Conservation (phyloP, 2,113 vertebrate genomes). For the Copsychus sechellarum region DNA sequence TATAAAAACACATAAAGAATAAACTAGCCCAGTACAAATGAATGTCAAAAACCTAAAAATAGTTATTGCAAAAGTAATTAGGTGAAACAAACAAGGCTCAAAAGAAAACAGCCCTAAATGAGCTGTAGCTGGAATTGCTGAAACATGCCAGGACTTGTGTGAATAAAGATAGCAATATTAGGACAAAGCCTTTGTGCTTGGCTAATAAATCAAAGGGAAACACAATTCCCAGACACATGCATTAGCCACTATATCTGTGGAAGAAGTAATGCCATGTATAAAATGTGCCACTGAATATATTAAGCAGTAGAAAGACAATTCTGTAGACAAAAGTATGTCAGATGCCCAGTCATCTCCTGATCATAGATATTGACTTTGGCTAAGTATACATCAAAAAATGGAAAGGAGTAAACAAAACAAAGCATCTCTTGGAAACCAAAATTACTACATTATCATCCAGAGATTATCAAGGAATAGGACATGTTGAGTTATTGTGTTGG, state of each 20-base stretch:
- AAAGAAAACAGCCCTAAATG: constrained; percentile 34
- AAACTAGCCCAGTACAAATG: constrained; percentile 3
- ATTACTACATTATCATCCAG: neutral
- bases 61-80: constrained; percentile 47
- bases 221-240: neutral
- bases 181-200: neutral
- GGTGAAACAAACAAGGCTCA: constrained; percentile 24
- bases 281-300: constrained; percentile 45
- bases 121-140: constrained; percentile 26
- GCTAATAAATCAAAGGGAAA: constrained; percentile 51
- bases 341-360: neutral
- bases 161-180: constrained; percentile 19
- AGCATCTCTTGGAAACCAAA: neutral
- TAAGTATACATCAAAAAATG: neutral
- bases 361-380: constrained; percentile 1
- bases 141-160: neutral
- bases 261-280: neutral
- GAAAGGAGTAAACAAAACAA: neutral
- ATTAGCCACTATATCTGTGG: neutral
- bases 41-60: constrained; percentile 18
- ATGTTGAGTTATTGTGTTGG: neutral
- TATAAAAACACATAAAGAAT: constrained; percentile 24
- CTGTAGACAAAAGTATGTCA: neutral
- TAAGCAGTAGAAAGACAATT: neutral
- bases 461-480: neutral